Evolutionary conservation across 2,888 invertebrate species (phyloP).

Genomic region (Pyrochroa serraticornis): DNA sequence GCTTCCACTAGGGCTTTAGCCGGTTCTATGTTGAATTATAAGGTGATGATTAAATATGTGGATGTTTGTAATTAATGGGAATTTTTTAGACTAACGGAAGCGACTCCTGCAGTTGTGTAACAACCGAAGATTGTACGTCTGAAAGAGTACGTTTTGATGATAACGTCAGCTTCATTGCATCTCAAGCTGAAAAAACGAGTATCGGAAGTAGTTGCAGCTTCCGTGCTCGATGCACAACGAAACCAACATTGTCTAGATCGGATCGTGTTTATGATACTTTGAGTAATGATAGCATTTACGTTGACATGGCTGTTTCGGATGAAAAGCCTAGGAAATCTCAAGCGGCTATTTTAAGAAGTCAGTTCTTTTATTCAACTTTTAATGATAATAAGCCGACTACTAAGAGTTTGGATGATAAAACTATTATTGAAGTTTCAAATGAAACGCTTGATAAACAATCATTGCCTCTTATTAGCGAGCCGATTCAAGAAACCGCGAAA

Average conservation of each 20-base stretch:
- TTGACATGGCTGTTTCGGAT: conserved; percentile 50
- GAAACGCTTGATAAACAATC: conserved; percentile 49
- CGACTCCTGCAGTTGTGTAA: conserved; percentile 57
- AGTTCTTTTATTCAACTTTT: conserved; percentile 60
- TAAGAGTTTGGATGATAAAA: conserved; percentile 52
- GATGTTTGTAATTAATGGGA: no score
- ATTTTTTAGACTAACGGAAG: conserved; percentile 55
- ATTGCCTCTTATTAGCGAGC: conserved; percentile 34
- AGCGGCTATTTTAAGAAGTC: conserved; percentile 60
- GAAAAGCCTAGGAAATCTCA: conserved; percentile 56
- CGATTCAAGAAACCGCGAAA: conserved; percentile 18
- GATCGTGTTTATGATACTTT: conserved; percentile 49
- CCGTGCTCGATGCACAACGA: conserved; percentile 47
- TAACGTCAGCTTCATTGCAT: conserved; percentile 65
- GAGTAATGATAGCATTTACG: conserved; percentile 55
- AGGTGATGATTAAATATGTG: no score
- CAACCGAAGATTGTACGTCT: conserved; percentile 63
- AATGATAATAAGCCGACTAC: conserved; percentile 32
- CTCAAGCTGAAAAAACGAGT: conserved; percentile 56
- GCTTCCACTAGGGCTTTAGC: conserved; percentile 79
- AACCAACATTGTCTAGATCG: conserved; percentile 35
- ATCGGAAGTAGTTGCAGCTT: conserved; percentile 57
- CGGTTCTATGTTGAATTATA: conserved; percentile 75
- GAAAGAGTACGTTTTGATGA: conserved; percentile 72
- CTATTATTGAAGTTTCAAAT: conserved; percentile 54